Evolutionary conservation across 2,888 invertebrate genomes (phyloP).

Genomic region (Protonemura montana): DNA sequence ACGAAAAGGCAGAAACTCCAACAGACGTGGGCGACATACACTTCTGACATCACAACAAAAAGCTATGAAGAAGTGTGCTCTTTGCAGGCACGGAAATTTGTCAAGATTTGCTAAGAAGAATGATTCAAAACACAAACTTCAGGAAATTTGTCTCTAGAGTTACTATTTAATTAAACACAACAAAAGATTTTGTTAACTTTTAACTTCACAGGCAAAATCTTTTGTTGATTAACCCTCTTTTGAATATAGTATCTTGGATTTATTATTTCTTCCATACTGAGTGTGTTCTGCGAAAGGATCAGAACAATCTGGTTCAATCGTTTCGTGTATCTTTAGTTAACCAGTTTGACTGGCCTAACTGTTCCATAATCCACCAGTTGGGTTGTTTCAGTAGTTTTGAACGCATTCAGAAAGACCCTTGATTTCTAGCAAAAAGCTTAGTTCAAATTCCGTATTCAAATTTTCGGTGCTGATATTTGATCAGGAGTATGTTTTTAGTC

Average conservation of each 20-base stretch:
- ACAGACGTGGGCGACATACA: slow-evolving; percentile 87
- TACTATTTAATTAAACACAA: not conserved
- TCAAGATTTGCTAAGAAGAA: not conserved
- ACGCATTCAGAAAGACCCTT: no score
- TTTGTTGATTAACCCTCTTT: not conserved
- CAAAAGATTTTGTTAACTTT: not conserved
- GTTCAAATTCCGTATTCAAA: no score
- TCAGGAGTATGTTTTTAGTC: no score
- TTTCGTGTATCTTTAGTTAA: no score
- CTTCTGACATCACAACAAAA: slow-evolving; percentile 62
- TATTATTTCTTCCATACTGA: not conserved
- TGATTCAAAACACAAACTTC: not conserved
- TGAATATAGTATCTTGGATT: slow-evolving; percentile 8
- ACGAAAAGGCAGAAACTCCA: slow-evolving; percentile 80
- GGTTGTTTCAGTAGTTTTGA: no score
- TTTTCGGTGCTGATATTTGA: no score
- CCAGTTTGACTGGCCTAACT: no score
- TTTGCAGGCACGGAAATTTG: not conserved
- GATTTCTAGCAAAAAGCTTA: no score
- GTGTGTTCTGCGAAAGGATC: no score
- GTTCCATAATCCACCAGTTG: no score
- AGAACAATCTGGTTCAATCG: no score
- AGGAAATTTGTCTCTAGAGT: not conserved
- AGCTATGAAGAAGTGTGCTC: not conserved
- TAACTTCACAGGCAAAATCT: not conserved